A percentile compares a stretch with the other conserved stretches of the same genome.
phyloP scores from a whole-genome alignment of 2,888 invertebrate genomes.

The Meiosimyza decipiens region DNA sequence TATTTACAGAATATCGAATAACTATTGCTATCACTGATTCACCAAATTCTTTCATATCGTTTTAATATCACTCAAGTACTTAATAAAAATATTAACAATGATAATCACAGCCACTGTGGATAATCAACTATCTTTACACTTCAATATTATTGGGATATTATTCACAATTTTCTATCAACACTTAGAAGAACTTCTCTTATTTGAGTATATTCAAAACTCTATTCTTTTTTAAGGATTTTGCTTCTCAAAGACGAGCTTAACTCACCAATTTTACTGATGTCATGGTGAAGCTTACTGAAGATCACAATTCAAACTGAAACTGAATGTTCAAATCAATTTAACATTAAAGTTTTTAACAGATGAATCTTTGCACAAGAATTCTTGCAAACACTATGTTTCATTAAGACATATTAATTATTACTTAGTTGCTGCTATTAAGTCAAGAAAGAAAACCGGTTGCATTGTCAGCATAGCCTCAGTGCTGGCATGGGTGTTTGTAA shows the following conservation, averaged over 20 bases:
- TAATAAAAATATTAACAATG: too few relatives aligned
- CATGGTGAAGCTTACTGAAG: conserved; percentile 57
- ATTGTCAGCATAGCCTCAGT: too few relatives aligned
- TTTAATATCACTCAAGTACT: too few relatives aligned
- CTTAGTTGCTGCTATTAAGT: conserved; percentile 36
- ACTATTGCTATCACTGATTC: too few relatives aligned
- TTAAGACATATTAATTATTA: conserved; percentile 20
- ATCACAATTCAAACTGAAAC: conserved; percentile 57
- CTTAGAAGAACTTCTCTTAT: too few relatives aligned
- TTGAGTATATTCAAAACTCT: not conserved
- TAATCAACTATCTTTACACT: too few relatives aligned
- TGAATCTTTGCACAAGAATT: conserved; percentile 37
- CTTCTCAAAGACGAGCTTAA: conserved; percentile 14
- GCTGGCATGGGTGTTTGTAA: too few relatives aligned
- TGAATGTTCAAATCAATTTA: conserved; percentile 41
- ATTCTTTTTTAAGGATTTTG: not conserved
- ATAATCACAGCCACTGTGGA: too few relatives aligned
- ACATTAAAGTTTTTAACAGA: conserved; percentile 40
- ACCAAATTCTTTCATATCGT: too few relatives aligned
- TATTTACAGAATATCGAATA: too few relatives aligned
- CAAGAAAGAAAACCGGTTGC: conserved; percentile 42
- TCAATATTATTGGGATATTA: too few relatives aligned
- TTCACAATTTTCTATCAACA: too few relatives aligned
- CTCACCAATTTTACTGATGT: conserved; percentile 59
- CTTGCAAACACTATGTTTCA: conserved; percentile 20